phyloP scores from a whole-genome alignment of 2,888 invertebrate genomes.

The Mesorhabditis belari region DNA sequence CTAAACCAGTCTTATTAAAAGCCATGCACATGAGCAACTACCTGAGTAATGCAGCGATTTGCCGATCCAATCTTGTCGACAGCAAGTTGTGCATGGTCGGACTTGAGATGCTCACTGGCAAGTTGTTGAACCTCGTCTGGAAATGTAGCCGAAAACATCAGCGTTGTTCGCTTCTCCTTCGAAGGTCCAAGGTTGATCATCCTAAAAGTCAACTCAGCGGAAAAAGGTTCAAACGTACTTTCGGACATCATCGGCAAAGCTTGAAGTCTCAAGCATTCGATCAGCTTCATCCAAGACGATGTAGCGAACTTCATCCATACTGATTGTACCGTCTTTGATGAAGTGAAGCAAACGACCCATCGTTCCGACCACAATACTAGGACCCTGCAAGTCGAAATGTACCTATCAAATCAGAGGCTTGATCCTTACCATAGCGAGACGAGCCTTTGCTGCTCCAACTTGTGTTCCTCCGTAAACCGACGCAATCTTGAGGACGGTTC shows the following conservation, averaged over 20 bases:
- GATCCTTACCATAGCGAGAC: neutral
- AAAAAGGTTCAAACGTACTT: neutral
- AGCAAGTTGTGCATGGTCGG: constrained; percentile 73
- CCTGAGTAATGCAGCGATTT: constrained; percentile 80
- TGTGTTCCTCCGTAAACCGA: constrained; percentile 27
- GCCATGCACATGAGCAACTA: no score
- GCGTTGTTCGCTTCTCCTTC: neutral
- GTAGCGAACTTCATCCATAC: constrained; percentile 16
- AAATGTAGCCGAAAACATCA: constrained; percentile 64
- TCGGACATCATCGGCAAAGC: constrained; percentile 56
- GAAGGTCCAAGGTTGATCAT: neutral
- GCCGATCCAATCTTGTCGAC: constrained; percentile 90
- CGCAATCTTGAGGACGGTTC: constrained; percentile 22
- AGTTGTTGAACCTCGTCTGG: constrained; percentile 69
- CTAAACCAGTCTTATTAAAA: neutral
- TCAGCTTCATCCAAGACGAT: constrained; percentile 73
- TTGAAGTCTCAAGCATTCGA: constrained; percentile 59
- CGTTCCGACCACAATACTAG: constrained; percentile 27
- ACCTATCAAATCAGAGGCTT: neutral
- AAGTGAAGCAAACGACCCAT: constrained; percentile 30
- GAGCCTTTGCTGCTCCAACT: constrained; percentile 5
- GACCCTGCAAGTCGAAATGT: constrained; percentile 10
- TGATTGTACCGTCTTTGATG: constrained; percentile 17
- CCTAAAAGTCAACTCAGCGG: neutral
- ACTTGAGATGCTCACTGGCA: constrained; percentile 70